Base-by-base conservation (phyloP, 2,888 invertebrate genomes). In the Drosophila multiciliata region DNA sequence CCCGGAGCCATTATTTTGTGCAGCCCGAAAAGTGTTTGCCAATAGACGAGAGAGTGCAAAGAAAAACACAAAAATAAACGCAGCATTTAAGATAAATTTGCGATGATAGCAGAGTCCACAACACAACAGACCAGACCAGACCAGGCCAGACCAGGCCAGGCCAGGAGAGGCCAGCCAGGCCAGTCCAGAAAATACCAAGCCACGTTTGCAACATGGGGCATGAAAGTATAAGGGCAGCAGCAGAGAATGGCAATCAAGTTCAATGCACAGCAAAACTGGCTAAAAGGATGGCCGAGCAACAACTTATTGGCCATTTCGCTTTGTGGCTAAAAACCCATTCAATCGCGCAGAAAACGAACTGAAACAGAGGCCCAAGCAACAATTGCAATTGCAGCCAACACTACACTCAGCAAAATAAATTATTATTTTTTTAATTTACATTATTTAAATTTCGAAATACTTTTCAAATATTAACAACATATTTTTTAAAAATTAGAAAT, bases 51-150 rank as follows among this genome's bases (percentile, higher is more conserved):
- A 52, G 61, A 53, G 40, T 50, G 60, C 49, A 59, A 68, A 26
- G 58, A 68, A 64, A 65, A 78, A 53, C 69, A 73, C 60, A 77
- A 75, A 45, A 70, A 80, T 85, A 87, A 85, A 82, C 87, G 85
- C 87, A 79, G 87, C 87, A 81, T 87, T 85, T 87, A 85, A 85
- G 85, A 85, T 85, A 87, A 87, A 85, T 85, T 82, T 79, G 73
- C 71, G 73, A 77, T 83, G 87, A 87, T 85, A 87, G 83, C 79
- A 54, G 49, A 66, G 71, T 58, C 49, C 55, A 45, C 54, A 59
- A 45, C 38, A 32, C 36, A n/a, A 32, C 42, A 12, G 29, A 3
- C 38, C 50, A 42, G 60, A 33, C 49, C 29, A 29, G 4, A 29
- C 29, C 29, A 29, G 29, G 6, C 29, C 5, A 29, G 29, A 0